Conservation (phyloP, 2,888 invertebrate genomes). For the Branchinecta sandiegonensis region DNA sequence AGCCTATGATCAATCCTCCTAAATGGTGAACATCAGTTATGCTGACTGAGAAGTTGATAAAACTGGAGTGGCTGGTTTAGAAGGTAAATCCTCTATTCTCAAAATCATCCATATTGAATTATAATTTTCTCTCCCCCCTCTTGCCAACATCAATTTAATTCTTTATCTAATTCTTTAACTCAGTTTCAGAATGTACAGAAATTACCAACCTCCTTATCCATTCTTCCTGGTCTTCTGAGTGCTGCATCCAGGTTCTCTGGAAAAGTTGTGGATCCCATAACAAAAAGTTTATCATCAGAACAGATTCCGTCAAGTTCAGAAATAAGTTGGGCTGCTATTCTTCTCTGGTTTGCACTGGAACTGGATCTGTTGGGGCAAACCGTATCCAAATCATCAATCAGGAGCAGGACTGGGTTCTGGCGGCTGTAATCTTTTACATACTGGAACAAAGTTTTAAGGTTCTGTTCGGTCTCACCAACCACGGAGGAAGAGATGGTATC, state of each 20-base stretch:
- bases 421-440: background rate
- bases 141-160: too few relatives aligned
- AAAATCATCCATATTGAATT: too few relatives aligned
- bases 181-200: background rate
- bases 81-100: too few relatives aligned
- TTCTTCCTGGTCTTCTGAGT: slow-evolving; percentile 13
- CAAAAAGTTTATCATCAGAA: background rate
- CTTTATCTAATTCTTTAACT: too few relatives aligned
- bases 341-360: background rate
- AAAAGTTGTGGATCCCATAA: background rate
- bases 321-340: background rate
- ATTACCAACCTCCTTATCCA: background rate
- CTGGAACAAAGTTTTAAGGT: background rate
- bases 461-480: background rate
- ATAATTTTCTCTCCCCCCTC: too few relatives aligned
- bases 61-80: too few relatives aligned
- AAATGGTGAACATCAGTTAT: too few relatives aligned
- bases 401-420: background rate
- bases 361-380: background rate
- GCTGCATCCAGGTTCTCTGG: background rate
- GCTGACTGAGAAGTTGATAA: too few relatives aligned
- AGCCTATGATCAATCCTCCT: too few relatives aligned
- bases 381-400: background rate
- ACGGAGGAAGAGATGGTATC: background rate
- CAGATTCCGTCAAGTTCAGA: background rate